A percentile compares a stretch with the other conserved stretches of the same genome.
Evolutionary conservation across 2,888 invertebrate genomes (phyloP).

Genomic region (Ferdinandea cuprea): DNA sequence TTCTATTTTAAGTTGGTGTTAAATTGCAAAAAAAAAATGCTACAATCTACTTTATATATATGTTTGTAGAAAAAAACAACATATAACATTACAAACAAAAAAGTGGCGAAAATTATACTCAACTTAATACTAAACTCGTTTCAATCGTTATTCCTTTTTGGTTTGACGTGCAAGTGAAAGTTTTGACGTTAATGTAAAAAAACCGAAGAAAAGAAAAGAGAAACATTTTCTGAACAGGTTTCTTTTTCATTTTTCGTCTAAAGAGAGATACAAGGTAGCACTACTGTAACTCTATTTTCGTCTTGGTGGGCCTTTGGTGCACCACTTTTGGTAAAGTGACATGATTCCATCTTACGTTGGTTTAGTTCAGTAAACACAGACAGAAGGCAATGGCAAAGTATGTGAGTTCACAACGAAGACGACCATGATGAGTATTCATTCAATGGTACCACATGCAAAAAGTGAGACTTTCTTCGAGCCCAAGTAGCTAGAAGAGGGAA

Average conservation of each 20-base stretch:
- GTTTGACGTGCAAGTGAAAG: constrained; percentile 67
- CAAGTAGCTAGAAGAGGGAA: neutral
- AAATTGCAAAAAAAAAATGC: constrained; percentile 14
- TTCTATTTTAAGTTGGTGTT: constrained; percentile 1
- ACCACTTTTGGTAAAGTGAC: constrained; percentile 69
- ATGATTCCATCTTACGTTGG: constrained; percentile 61
- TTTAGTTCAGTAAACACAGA: constrained; percentile 50
- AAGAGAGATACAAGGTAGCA: constrained; percentile 34
- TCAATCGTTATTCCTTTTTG: constrained; percentile 6
- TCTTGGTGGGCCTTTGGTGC: constrained; percentile 48
- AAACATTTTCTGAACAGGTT: constrained; percentile 53
- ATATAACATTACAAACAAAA: too few species aligned
- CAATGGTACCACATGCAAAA: constrained; percentile 9
- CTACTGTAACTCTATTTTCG: too few species aligned
- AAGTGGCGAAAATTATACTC: too few species aligned
- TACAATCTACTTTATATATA: constrained; percentile 45
- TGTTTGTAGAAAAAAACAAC: too few species aligned
- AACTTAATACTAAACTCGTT: constrained; percentile 57
- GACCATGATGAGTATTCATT: constrained; percentile 1
- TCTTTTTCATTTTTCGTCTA: constrained; percentile 47
- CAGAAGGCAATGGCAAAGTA: constrained; percentile 17
- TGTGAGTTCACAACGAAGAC: constrained; percentile 7
- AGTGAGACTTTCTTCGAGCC: constrained; percentile 25
- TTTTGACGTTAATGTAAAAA: constrained; percentile 44
- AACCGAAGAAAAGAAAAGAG: constrained; percentile 17